phyloP scores from a whole-genome alignment of 1,140 invertebrate species.

The Thrips palmi region DNA sequence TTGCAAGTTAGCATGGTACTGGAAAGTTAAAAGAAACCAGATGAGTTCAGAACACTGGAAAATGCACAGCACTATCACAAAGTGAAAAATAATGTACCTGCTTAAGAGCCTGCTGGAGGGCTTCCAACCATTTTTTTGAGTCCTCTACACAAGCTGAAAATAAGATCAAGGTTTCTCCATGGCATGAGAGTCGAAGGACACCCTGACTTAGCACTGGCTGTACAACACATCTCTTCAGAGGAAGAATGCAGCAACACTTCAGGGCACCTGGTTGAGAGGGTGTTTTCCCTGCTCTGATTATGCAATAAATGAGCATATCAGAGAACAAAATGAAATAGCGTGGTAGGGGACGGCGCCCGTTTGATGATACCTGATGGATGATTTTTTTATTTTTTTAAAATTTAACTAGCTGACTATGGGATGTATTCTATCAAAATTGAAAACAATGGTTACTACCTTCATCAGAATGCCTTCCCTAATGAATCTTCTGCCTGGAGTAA shows the following conservation, averaged over 20 bases:
- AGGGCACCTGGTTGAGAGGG: constrained; percentile 19
- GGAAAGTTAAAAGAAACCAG: constrained; percentile 11
- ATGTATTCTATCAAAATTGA: constrained; percentile 1
- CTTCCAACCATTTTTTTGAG: constrained; percentile 32
- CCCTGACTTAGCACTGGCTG: constrained; percentile 29
- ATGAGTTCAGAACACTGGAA: not conserved
- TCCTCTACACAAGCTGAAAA: constrained; percentile 31
- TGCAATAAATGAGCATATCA: constrained; percentile 41
- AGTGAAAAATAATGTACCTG: constrained; percentile 19
- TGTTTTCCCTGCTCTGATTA: constrained; percentile 25
- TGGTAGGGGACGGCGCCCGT: constrained; percentile 25
- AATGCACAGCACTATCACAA: not conserved
- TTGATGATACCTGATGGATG: constrained; percentile 21
- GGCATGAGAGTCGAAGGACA: constrained; percentile 34
- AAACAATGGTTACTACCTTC: constrained; percentile 27
- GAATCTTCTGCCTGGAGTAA: constrained; percentile 44
- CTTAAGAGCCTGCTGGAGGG: constrained; percentile 31
- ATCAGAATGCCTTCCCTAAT: constrained; percentile 48
- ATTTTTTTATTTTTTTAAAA: constrained; percentile 13
- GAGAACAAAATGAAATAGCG: constrained; percentile 30
- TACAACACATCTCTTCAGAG: constrained; percentile 38
- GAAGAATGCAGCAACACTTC: constrained; percentile 34
- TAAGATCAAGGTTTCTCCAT: constrained; percentile 34
- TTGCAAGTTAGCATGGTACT: constrained; percentile 33
- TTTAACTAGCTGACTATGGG: not conserved